Conservation (phyloP, 2,797 vertebrate genomes). For the Coregonus suidteri region DNA sequence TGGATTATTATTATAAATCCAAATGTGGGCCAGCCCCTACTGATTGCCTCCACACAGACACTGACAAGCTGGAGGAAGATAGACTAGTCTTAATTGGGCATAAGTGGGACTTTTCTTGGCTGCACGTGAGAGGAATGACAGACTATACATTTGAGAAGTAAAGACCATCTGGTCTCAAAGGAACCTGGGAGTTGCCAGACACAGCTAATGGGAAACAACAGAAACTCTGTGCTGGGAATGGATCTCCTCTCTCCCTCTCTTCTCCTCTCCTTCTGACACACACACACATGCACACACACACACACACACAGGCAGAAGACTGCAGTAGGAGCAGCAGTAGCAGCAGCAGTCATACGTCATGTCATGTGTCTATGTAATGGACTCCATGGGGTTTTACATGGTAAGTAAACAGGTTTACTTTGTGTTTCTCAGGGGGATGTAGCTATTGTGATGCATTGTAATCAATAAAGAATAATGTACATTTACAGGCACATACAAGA, state of each 20-base stretch:
- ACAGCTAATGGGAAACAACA: constrained; percentile 70
- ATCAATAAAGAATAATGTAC: constrained; percentile 64
- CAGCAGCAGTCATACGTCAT: constrained; percentile 29
- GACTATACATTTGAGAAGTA: constrained; percentile 66
- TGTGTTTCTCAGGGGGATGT: constrained; percentile 41
- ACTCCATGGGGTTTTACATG: constrained; percentile 40
- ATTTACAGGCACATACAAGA: constrained; percentile 49
- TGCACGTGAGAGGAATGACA: constrained; percentile 67
- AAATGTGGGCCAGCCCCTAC: constrained; percentile 57
- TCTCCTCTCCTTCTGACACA: constrained; percentile 11
- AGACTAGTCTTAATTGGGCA: constrained; percentile 72
- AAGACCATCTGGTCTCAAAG: constrained; percentile 73
- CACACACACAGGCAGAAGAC: constrained; percentile 13
- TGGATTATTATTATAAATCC: constrained; percentile 36
- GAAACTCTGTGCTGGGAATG: constrained; percentile 53
- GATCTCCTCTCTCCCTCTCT: constrained; percentile 21
- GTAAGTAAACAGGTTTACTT: constrained; percentile 51
- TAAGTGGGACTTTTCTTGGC: constrained; percentile 74
- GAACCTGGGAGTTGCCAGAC: constrained; percentile 63
- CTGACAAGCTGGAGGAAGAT: constrained; percentile 69
- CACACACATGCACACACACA: background rate
- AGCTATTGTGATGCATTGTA: constrained; percentile 41
- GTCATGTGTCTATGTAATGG: constrained; percentile 47
- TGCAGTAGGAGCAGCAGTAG: constrained; percentile 41
- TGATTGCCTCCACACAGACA: constrained; percentile 65